Evolutionary conservation across 2,888 invertebrate genomes (phyloP).

Genomic region (Platycnemis pennipes): DNA sequence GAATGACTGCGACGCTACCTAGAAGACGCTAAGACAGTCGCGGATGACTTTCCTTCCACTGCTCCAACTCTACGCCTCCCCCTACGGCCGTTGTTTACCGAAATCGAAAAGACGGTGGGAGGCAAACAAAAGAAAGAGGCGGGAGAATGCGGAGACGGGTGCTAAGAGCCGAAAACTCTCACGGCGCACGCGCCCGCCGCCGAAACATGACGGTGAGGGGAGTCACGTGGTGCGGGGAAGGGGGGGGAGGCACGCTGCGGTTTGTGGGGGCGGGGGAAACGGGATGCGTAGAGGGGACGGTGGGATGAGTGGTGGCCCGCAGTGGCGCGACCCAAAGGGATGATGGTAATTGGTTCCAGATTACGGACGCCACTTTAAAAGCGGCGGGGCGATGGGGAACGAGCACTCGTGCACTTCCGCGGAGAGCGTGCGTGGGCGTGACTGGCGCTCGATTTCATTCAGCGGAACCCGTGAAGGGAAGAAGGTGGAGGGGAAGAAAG

Average conservation of each 20-base stretch:
- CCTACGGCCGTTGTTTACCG: background rate
- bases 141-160: background rate
- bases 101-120: background rate
- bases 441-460: background rate
- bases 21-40: too few species aligned
- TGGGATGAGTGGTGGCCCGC: background rate
- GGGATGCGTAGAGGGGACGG: background rate
- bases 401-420: background rate
- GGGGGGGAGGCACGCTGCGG: background rate
- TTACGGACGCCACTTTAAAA: background rate
- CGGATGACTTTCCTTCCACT: too few species aligned
- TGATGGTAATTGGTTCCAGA: slow-evolving; percentile 6
- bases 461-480: background rate
- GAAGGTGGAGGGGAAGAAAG: too few species aligned
- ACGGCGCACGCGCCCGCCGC: background rate
- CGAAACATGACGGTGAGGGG: background rate
- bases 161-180: background rate
- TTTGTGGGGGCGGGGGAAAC: background rate
- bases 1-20: too few species aligned
- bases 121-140: background rate
- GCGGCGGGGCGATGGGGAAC: background rate
- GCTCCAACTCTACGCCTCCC: too few species aligned
- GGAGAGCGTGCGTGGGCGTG: background rate
- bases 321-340: background rate
- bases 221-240: background rate